Percentiles rank a stretch among this genome's conserved stretches.
phyloP scores from a whole-genome alignment of 2,888 invertebrate genomes.

The Diarsia brunnea region DNA sequence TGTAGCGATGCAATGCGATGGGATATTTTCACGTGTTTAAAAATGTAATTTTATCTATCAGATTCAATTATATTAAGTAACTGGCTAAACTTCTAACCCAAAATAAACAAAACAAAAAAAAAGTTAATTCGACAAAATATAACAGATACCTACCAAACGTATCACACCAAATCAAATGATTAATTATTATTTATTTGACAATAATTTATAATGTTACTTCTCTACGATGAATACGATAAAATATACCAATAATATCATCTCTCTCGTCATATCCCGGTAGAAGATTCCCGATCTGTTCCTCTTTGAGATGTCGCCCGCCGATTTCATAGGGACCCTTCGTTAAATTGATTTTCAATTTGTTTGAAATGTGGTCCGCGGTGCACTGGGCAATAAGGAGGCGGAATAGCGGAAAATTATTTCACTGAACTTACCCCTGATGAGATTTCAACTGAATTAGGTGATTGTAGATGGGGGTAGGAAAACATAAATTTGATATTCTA shows the following conservation, averaged over 20 bases:
- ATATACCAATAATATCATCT: slow-evolving; percentile 20
- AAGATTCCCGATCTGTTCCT: slow-evolving; percentile 63
- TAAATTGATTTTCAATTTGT: slow-evolving; percentile 91
- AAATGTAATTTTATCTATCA: background rate
- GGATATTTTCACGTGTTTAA: slow-evolving; percentile 10
- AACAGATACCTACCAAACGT: too few relatives aligned
- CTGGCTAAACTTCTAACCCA: background rate
- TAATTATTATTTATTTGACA: background rate
- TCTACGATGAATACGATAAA: background rate
- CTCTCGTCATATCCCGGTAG: slow-evolving; percentile 15
- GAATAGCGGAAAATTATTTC: slow-evolving; percentile 87
- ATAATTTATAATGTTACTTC: background rate
- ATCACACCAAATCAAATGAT: background rate
- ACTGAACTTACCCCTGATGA: slow-evolving; percentile 82
- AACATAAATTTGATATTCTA: slow-evolving; percentile 63
- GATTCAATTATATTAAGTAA: background rate
- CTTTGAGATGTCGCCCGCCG: slow-evolving; percentile 74
- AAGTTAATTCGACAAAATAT: background rate
- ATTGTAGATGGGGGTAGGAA: slow-evolving; percentile 59
- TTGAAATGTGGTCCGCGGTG: slow-evolving; percentile 88
- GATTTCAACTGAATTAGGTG: slow-evolving; percentile 81
- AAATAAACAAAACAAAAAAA: background rate
- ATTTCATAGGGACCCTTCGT: slow-evolving; percentile 82
- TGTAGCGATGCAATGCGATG: slow-evolving; percentile 39
- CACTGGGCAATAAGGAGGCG: slow-evolving; percentile 86